Evolutionary conservation across 2,113 vertebrate species (phyloP).

Genomic region (Rynchops niger): DNA sequence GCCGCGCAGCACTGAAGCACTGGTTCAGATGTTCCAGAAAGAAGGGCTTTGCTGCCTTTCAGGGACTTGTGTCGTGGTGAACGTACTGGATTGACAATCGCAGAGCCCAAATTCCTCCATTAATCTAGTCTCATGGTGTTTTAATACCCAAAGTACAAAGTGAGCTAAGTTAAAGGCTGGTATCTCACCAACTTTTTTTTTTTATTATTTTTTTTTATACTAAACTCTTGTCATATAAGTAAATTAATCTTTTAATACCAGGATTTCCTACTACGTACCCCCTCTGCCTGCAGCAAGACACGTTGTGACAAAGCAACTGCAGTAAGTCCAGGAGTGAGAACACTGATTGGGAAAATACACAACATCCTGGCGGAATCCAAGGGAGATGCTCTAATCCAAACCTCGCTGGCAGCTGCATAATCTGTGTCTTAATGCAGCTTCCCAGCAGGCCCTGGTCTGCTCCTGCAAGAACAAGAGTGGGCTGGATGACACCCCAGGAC

Average conservation of each 20-base stretch:
- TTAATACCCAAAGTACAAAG: conserved; percentile 43
- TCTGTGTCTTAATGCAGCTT: not conserved
- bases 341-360: not conserved
- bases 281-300: conserved; percentile 3
- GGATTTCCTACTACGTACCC: conserved; percentile 14
- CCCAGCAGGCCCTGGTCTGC: not conserved
- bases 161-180: conserved; percentile 17
- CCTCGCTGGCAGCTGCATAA: not conserved
- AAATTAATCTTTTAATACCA: conserved; percentile 65
- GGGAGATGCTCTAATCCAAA: not conserved
- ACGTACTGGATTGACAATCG: not conserved
- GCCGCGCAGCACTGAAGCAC: accelerated
- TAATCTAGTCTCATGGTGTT: conserved; percentile 42
- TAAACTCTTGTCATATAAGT: conserved; percentile 39
- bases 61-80: not conserved
- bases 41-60: not conserved
- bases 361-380: not conserved
- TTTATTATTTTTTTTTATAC: not conserved
- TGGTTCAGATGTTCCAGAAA: not conserved
- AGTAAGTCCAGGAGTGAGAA: not conserved
- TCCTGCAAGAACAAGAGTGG: not conserved
- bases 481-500: not conserved
- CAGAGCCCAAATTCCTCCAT: conserved; percentile 44
- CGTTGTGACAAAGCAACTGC: not conserved
- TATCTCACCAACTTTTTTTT: conserved; percentile 21